phyloP scores from a whole-genome alignment of 1,140 invertebrate species.

The Brachionus asplanchnoidis region DNA sequence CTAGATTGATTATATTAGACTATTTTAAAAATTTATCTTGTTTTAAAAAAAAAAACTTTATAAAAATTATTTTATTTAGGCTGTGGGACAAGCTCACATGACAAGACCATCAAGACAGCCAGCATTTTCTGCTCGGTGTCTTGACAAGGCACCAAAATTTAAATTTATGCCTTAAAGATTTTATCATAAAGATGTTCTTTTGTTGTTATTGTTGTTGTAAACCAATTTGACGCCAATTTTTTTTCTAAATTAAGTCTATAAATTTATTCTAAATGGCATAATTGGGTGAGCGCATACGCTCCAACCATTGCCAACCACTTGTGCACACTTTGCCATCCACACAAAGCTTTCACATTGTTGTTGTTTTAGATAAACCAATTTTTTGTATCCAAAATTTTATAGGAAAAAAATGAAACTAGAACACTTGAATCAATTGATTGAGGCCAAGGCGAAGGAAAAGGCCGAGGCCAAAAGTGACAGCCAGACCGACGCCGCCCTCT shows the following conservation, averaged over 20 bases:
- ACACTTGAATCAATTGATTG: not conserved
- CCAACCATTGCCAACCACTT: not conserved
- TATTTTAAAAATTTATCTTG: not conserved
- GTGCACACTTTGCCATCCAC: not conserved
- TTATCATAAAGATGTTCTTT: not conserved
- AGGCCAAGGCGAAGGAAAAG: not conserved
- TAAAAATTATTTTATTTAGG: too few species aligned
- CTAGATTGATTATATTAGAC: not conserved
- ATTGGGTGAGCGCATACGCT: not conserved
- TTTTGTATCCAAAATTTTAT: slow-evolving; percentile 3
- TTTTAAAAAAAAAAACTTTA: not conserved
- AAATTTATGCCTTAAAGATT: not conserved
- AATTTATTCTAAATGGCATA: not conserved
- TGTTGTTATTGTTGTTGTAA: not conserved
- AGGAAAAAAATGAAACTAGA: slow-evolving; percentile 20
- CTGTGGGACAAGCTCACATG: too few species aligned
- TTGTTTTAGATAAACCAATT: not conserved
- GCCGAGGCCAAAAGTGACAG: not conserved
- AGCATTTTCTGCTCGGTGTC: not conserved
- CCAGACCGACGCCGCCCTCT: not conserved
- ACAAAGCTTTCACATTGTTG: not conserved
- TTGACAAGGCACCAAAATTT: not conserved
- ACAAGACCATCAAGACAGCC: not conserved
- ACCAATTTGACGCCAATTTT: not conserved
- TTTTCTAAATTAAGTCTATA: not conserved